Percentiles rank a stretch among this genome's conserved stretches.
Evolutionary conservation across 2,797 vertebrate genomes (phyloP).

Genomic region (Monodelphis domestica): DNA sequence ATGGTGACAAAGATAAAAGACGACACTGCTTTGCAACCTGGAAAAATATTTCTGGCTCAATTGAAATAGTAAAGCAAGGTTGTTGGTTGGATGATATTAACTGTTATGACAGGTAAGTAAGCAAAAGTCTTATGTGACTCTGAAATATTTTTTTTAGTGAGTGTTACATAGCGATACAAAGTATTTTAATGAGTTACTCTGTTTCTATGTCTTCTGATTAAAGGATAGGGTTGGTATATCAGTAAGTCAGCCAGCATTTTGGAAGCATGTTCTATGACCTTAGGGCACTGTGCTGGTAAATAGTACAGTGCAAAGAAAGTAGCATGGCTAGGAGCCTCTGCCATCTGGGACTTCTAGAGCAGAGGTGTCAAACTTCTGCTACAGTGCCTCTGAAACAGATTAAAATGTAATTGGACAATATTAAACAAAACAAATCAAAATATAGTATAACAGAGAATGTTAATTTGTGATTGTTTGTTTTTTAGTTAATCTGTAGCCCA

Average conservation of each 20-base stretch:
- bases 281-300: background rate
- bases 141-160: background rate
- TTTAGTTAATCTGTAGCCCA: background rate
- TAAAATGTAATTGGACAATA: background rate
- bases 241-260: background rate
- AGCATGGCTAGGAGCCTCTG: background rate
- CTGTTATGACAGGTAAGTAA: slow-evolving; percentile 95
- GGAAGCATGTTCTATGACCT: background rate
- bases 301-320: background rate
- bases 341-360: background rate
- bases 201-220: background rate
- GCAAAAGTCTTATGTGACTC: slow-evolving; percentile 38
- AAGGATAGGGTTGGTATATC: background rate
- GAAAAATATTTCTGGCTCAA: slow-evolving; percentile 95
- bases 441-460: background rate
- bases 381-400: background rate
- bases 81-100: slow-evolving; percentile 99
- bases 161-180: slow-evolving; percentile 8
- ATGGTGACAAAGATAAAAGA: slow-evolving; percentile 95
- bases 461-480: background rate
- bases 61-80: slow-evolving; percentile 97
- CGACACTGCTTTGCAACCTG: slow-evolving; percentile 97
- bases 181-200: slow-evolving; percentile 32
- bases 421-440: background rate
- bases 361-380: background rate